Base-by-base conservation (phyloP, 1,140 invertebrate genomes). In the Stegodyphus dumicola region DNA sequence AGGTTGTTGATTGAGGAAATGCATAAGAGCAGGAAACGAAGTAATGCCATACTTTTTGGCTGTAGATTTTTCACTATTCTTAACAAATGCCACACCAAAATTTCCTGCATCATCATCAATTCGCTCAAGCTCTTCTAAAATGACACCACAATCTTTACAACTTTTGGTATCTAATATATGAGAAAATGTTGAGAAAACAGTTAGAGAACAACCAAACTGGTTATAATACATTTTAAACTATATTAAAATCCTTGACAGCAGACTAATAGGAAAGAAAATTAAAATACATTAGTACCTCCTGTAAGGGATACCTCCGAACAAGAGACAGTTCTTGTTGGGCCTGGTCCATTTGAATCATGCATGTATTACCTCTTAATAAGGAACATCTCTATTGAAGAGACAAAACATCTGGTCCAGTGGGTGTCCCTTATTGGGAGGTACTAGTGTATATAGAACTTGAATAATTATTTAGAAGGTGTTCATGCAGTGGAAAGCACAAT, bases 31-130 rank as follows among this genome's bases (percentile, higher is more conserved):
- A 85, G 97, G 97, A 90, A 98, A 98, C 91, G 93, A 96, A 90
- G 95, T 96, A 91, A 98, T 96, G 88, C 96, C 96, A 94, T 97
- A 96, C 89, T 97, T 95, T 90, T 98, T 98, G 76, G 97, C 96
- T 89, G 96, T 92, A 91, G 96, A 93, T 93, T 97, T 97, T 92
- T 98, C 97, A 92, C 97, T 97, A 90, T 97, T 97, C 92, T 98
- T 98, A 85, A 97, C 96, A 91, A 98, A 96, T 91, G 96, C 95
- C 87, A 98, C 96, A 88, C 96, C 96, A 91, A 97, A 97, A 60
- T 95, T 94, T 91, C 97, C 96, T 76, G 96, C 97, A 91, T 97
- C 96, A 91, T 97, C 96, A 92, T 97, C 96, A 89, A 98, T 98
- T 88, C 97, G 97, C 91, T 98, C 97, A 65, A 98, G 89, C 91